A percentile compares a stretch with the other conserved stretches of the same genome.
Conservation (phyloP, 2,888 invertebrate genomes). For the Nephrotoma flavescens region DNA sequence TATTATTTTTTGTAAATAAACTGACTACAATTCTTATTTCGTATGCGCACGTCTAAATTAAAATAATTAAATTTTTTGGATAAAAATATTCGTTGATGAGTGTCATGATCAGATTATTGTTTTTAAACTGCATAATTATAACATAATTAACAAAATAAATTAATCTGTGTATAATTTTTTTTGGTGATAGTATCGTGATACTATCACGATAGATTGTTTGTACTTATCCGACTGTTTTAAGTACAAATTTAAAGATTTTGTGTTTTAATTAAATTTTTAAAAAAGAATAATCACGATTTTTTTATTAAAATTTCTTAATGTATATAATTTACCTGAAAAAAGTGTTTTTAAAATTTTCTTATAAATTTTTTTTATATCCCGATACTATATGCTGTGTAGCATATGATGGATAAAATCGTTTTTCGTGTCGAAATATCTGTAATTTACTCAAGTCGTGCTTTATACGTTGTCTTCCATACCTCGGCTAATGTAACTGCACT, state of each 20-base stretch:
- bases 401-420: not conserved
- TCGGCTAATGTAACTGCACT: conserved; percentile 88
- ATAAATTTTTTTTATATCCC: not conserved
- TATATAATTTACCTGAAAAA: not conserved
- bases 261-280: not conserved
- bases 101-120: not conserved
- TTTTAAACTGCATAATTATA: not conserved
- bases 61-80: not conserved
- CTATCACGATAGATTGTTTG: not conserved
- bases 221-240: not conserved
- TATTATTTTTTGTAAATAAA: not conserved
- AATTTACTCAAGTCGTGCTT: conserved; percentile 71
- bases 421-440: not conserved
- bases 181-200: not conserved
- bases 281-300: not conserved
- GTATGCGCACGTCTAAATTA: not conserved
- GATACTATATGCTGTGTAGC: not conserved
- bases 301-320: not conserved
- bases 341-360: not conserved
- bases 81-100: not conserved
- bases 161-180: not conserved
- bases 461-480: conserved; percentile 93
- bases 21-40: not conserved
- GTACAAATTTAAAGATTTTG: not conserved
- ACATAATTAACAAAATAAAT: not conserved